Conservation (phyloP, 2,797 vertebrate genomes). For the Manis pentadactyla region DNA sequence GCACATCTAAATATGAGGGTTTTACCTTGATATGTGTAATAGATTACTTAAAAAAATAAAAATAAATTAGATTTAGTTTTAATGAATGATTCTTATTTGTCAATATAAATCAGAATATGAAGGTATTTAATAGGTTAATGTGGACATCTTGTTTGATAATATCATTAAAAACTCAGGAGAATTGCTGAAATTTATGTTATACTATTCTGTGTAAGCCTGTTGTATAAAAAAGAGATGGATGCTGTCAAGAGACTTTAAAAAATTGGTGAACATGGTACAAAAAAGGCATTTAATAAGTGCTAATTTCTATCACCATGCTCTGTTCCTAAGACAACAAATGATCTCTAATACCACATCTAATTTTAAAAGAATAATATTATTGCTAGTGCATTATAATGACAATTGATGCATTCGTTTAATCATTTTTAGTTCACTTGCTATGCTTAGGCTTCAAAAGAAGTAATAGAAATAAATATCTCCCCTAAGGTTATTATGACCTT, state of each 20-base stretch:
- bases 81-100: not conserved
- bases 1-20: not conserved
- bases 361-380: not conserved
- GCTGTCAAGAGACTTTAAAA: not conserved
- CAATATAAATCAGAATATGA: constrained; percentile 1
- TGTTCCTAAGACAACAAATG: not conserved
- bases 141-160: not conserved
- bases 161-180: not conserved
- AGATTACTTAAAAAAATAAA: constrained; percentile 67
- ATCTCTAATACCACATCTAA: not conserved
- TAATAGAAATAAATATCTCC: not conserved
- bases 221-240: not conserved
- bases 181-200: not conserved
- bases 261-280: not conserved
- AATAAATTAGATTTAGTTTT: constrained; percentile 30
- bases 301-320: not conserved
- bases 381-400: constrained; percentile 22
- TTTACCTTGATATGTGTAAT: constrained; percentile 53
- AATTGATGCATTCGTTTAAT: not conserved
- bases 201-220: not conserved
- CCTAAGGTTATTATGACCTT: not conserved
- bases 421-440: not conserved
- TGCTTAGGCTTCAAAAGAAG: not conserved
- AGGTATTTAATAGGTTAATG: not conserved
- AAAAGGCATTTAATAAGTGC: not conserved